Evolutionary conservation across 2,113 vertebrate genomes (phyloP).

Genomic region (Corythoichthys haematopterus): DNA sequence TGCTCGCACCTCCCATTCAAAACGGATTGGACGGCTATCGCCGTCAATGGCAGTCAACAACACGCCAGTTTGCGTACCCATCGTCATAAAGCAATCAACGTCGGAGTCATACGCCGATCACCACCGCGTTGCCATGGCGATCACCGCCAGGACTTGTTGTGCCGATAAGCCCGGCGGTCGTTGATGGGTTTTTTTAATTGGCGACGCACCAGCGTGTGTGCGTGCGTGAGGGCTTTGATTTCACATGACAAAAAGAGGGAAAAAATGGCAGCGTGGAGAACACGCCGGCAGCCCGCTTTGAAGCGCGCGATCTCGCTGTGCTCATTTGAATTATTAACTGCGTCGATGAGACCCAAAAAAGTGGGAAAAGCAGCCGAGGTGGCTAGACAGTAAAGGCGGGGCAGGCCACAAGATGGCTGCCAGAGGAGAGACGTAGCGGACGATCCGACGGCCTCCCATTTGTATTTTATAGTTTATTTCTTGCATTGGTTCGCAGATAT

Average conservation of each 20-base stretch:
- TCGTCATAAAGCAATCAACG: not conserved
- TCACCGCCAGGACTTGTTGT: not conserved
- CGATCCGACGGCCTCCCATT: not conserved
- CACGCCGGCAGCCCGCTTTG: conserved; percentile 61
- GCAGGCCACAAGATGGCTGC: conserved; percentile 21
- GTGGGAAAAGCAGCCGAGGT: conserved; percentile 15
- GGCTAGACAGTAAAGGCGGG: conserved; percentile 25
- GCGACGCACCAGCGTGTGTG: conserved; percentile 27
- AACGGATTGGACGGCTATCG: no score
- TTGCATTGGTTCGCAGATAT: not conserved
- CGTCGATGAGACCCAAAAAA: conserved; percentile 32
- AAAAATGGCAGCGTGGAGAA: conserved; percentile 54
- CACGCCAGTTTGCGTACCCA: not conserved
- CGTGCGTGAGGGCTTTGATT: conserved; percentile 62
- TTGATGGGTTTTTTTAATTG: conserved; percentile 57
- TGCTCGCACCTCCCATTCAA: no score
- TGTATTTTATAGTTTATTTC: no score
- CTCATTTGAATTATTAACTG: conserved; percentile 70
- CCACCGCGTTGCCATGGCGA: not conserved
- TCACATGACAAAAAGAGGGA: conserved; percentile 60
- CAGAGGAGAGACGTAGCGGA: not conserved
- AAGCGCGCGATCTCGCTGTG: conserved; percentile 57
- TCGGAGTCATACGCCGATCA: not conserved
- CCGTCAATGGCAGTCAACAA: not conserved
- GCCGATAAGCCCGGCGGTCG: conserved; percentile 23